Evolutionary conservation across 2,113 vertebrate species (phyloP).

Genomic region (Euleptes europaea): DNA sequence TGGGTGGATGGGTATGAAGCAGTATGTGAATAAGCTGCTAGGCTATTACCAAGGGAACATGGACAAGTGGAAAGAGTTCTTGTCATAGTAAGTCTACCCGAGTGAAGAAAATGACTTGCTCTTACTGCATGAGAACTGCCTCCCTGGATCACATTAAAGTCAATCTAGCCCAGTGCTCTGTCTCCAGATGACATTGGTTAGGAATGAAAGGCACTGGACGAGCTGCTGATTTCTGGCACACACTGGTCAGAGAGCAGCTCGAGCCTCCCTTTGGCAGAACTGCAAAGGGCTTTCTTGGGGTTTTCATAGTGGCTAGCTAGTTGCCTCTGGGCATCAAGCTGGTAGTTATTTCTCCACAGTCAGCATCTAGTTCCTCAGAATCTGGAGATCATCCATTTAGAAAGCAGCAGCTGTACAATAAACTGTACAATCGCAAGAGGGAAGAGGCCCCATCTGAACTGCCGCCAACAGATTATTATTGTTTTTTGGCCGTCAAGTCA

Average conservation of each 20-base stretch:
- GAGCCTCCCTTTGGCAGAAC: no score
- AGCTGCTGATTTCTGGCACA: no score
- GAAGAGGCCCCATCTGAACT: not conserved
- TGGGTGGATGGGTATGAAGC: conserved; percentile 24
- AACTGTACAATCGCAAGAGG: not conserved
- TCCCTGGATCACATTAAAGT: not conserved
- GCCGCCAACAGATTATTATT: not conserved
- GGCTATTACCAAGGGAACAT: conserved; percentile 51
- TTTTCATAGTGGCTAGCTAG: not conserved
- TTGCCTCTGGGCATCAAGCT: not conserved
- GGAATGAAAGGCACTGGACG: no score
- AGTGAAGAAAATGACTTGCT: not conserved
- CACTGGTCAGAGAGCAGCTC: no score
- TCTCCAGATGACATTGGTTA: not conserved
- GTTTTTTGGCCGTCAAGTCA: no score
- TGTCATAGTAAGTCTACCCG: not conserved
- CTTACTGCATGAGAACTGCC: not conserved
- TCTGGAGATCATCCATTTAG: not conserved
- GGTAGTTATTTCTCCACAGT: not conserved
- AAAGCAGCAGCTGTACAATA: not conserved
- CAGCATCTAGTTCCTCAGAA: not conserved
- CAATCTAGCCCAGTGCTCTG: not conserved
- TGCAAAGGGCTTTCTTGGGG: no score
- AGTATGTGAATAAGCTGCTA: conserved; percentile 22
- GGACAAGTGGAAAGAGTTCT: conserved; percentile 41